Conservation (phyloP, 2,797 vertebrate genomes). For the Rhadinocentrus ornatus region DNA sequence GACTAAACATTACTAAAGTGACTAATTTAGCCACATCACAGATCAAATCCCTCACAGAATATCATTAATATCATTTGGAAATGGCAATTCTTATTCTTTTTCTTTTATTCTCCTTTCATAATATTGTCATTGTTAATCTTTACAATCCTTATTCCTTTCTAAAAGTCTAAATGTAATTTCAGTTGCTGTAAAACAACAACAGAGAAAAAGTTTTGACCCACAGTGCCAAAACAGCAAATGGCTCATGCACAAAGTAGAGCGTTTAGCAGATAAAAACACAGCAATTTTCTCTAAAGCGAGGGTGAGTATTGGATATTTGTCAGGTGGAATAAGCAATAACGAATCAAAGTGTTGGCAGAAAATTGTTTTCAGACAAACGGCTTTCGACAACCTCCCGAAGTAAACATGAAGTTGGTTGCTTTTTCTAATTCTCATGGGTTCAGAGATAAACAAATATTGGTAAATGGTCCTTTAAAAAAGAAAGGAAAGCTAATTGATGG, state of each 20-base stretch:
- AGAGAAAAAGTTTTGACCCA: not conserved
- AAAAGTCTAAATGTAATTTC: not conserved
- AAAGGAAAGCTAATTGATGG: not conserved
- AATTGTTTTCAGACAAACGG: not conserved
- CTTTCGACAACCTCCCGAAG: not conserved
- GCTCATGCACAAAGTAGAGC: not conserved
- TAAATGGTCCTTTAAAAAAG: not conserved
- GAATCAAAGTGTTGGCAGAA: not conserved
- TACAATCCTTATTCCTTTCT: not conserved
- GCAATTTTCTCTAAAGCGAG: not conserved
- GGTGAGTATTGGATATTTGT: not conserved
- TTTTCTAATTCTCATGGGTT: not conserved
- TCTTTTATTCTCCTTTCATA: not conserved
- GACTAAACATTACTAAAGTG: not conserved
- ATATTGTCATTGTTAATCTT: not conserved
- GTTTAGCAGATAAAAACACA: constrained; percentile 2
- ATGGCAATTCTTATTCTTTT: not conserved
- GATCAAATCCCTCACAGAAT: not conserved
- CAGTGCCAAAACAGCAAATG: not conserved
- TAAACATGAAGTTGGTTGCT: not conserved
- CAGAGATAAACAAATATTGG: not conserved
- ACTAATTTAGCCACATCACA: not conserved
- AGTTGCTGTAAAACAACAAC: not conserved
- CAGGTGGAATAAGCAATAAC: not conserved
- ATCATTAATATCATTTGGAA: not conserved